Evolutionary conservation across 2,113 vertebrate species (phyloP), one percentile per base, ranked within the genome.

Genomic region (Odobenus rosmarus): DNA sequence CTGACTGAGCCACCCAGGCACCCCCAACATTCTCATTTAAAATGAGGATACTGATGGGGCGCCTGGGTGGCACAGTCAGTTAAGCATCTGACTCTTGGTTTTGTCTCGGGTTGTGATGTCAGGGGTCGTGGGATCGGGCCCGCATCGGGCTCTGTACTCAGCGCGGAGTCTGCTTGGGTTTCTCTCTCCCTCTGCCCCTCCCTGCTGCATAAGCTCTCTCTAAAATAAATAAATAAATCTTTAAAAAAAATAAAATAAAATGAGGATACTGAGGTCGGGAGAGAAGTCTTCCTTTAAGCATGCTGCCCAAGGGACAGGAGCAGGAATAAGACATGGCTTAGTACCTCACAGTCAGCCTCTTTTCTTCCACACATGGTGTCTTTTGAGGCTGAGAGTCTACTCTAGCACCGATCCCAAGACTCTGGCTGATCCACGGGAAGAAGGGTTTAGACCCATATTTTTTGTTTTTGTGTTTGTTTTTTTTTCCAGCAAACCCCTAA

Each of bases 161-260:
- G 15, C 0, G 1, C 19, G 33, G 67, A 19, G 16, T 69, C 18
- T 69, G 18, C 18, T n/a, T 69, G 33, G 16, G 33, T 33, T 69
- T 69, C 64, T 69, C 33, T 36, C 33, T 69, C 33, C 67, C n/a
- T 69, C 67, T 69, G 33, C 18, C 67, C 67, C 67, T 36, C 33
- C 33, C 8, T 8, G 0, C 16, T 1, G 3, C 33, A 9, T 36
- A 16, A 3, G 0, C 7, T 36, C 33, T 69, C 67, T 69, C 67
- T 69, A 19, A 69, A 69, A 69, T 69, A 19, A 69, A 69, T 36
- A n/a, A 36, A 67, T 24, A 24, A 64, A 62, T 62, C 59, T 62
- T 62, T 13, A 62, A 61, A 24, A 10, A 61, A 26, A 62, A 64
- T 8, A 28, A 62, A 62, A 62, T 28, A n/a, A 95, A 91, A 94